phyloP scores from a whole-genome alignment of 2,113 vertebrate genomes.

The Esox niger region DNA sequence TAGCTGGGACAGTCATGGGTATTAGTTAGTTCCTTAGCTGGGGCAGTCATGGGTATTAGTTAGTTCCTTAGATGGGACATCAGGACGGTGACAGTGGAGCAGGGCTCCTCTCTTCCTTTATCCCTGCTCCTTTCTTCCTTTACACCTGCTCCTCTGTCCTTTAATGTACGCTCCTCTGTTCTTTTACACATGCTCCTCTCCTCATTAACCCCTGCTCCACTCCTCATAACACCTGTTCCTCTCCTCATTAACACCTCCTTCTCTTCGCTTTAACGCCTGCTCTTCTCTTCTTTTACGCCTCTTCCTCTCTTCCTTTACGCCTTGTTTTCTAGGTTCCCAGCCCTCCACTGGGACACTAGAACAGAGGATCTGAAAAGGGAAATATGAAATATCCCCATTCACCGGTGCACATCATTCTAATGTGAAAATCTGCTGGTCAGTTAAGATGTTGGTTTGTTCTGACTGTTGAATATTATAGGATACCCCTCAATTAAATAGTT shows the following conservation, averaged over 20 bases:
- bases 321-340: constrained; percentile 14
- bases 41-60: neutral
- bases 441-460: neutral
- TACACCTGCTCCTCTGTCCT: no score
- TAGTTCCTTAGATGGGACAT: constrained; percentile 23
- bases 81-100: constrained; percentile 30
- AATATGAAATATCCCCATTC: neutral
- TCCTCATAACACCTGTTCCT: no score
- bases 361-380: neutral
- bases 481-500: neutral
- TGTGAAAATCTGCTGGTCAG: neutral
- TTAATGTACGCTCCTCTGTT: no score
- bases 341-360: neutral
- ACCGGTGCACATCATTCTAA: neutral
- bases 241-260: neutral
- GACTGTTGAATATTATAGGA: neutral
- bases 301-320: no score
- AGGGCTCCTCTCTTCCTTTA: constrained; percentile 3
- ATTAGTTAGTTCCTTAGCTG: constrained; percentile 35
- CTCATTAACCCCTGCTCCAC: no score
- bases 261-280: no score
- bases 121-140: no score
- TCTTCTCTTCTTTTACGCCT: neutral
- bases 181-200: no score
- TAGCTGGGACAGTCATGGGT: no score